Conservation (phyloP, 35 echinoderm and acorn worm genomes). For the Apostichopus parvimensis region DNA sequence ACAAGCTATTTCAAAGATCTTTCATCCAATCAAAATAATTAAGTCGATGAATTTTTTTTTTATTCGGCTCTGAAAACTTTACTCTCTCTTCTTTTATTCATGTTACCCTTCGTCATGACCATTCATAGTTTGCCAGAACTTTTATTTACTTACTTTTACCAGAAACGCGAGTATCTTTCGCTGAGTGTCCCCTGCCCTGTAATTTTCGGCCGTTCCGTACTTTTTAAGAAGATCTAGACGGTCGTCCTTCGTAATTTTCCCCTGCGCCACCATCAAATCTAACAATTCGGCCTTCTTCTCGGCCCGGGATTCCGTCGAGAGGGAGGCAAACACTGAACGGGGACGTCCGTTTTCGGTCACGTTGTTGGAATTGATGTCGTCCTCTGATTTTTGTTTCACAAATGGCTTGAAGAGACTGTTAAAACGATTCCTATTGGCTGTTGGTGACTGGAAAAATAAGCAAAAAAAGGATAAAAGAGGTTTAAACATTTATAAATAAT, state of each 20-base stretch:
- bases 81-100: too few species aligned
- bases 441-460: background rate
- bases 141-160: conserved; percentile 76
- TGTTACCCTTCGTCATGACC: too few species aligned
- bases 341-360: conserved; percentile 57
- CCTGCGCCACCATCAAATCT: conserved; percentile 90
- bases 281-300: conserved; percentile 78
- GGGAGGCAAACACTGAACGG: conserved; percentile 69
- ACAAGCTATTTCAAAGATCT: too few species aligned
- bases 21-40: too few species aligned
- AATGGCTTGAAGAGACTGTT: conserved; percentile 79
- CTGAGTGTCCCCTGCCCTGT: conserved; percentile 90
- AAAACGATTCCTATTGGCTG: conserved; percentile 45
- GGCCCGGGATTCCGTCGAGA: conserved; percentile 67
- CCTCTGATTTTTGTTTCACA: conserved; percentile 67
- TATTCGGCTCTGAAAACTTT: too few species aligned
- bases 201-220: conserved; percentile 83
- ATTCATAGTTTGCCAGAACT: too few species aligned
- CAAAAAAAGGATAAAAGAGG: too few species aligned
- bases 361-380: background rate
- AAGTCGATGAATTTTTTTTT: too few species aligned
- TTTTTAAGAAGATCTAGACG: conserved; percentile 79
- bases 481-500: too few species aligned
- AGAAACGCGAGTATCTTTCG: conserved; percentile 92
- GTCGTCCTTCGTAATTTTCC: conserved; percentile 85